Base-by-base conservation (phyloP, 35 echinoderm and acorn worm species). In the Strongylocentrotus purpuratus region DNA sequence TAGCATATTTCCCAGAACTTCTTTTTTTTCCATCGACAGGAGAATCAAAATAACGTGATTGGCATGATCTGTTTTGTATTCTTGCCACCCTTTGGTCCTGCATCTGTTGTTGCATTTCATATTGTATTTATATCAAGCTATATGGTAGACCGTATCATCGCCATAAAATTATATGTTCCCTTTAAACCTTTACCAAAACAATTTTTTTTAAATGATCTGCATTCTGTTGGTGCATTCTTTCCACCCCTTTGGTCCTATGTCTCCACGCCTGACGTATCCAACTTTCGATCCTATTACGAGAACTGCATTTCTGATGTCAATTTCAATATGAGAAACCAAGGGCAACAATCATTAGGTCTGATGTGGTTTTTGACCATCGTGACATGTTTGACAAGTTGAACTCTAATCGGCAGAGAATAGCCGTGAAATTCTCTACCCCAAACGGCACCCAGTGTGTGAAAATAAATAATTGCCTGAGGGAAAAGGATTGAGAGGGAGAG, bases 281-380 rank as follows among this genome's bases (percentile, higher is more conserved):
- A 78, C 65, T 78, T 9, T 78, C 20, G 65, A 78, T 78, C 65
- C 65, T 78, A 78, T 78, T 78, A 78, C 65, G 6, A 7, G 65
- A 78, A 18, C 65, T 18, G 65, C 22, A n/a, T 78, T 78, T 78
- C 65, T 22, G 65, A 78, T 28, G 65, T 78, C 65, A 78, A 78
- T 78, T 78, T 78, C 65, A 78, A 78, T 78, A 78, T 78, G 4
- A 78, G 65, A 78, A 28, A 28, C 65, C 65, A 28, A 78, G 65
- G 65, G 65, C n/a, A 78, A 78, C 65, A 28, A 78, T 78, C 65
- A 78, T 78, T 78, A 28, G 65, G 65, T n/a, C 22, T 78, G 65
- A 78, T 78, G 65, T 78, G 65, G 65, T 78, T 78, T 78, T 78
- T 78, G 65, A 78, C 65, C 65, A n/a, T 28, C 28, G 65, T 78